Conservation (phyloP, 2,888 invertebrate genomes). For the Pachliopta kotzebuea region DNA sequence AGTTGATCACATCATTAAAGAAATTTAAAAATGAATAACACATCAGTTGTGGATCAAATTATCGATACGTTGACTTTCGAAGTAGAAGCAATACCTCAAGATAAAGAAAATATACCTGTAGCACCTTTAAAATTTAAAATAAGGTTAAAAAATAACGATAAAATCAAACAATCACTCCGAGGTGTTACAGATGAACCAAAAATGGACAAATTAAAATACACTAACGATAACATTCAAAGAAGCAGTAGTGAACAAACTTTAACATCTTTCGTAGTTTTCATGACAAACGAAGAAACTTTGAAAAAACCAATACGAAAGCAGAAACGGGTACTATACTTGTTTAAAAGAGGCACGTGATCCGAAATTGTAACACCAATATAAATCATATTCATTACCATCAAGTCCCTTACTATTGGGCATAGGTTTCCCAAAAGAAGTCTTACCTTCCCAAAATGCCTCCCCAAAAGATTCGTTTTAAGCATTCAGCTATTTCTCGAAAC, state of each 20-base stretch:
- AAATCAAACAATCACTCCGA: slow-evolving; percentile 35
- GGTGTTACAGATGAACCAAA: slow-evolving; percentile 49
- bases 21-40: slow-evolving; percentile 39
- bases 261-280: slow-evolving; percentile 60
- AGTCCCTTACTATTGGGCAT: no score
- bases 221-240: slow-evolving; percentile 46
- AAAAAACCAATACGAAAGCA: slow-evolving; percentile 45
- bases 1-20: background rate
- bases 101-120: slow-evolving; percentile 34
- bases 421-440: no score
- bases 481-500: no score
- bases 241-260: slow-evolving; percentile 66
- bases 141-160: slow-evolving; percentile 55
- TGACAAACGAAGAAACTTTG: slow-evolving; percentile 48
- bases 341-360: slow-evolving; percentile 41
- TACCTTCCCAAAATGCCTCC: no score
- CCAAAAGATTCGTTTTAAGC: no score
- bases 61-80: slow-evolving; percentile 57
- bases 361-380: background rate
- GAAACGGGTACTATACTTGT: slow-evolving; percentile 46
- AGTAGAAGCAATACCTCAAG: slow-evolving; percentile 54
- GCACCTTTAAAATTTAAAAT: slow-evolving; percentile 61
- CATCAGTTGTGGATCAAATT: slow-evolving; percentile 45
- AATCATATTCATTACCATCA: no score
- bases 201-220: slow-evolving; percentile 33